A percentile compares a stretch with the other conserved stretches of the same genome.
These are phyloP conservation scores for Miniopterus natalensis DNA, from an alignment of 2,113 vertebrate genomes.

Conservation along the genomic window DNA sequence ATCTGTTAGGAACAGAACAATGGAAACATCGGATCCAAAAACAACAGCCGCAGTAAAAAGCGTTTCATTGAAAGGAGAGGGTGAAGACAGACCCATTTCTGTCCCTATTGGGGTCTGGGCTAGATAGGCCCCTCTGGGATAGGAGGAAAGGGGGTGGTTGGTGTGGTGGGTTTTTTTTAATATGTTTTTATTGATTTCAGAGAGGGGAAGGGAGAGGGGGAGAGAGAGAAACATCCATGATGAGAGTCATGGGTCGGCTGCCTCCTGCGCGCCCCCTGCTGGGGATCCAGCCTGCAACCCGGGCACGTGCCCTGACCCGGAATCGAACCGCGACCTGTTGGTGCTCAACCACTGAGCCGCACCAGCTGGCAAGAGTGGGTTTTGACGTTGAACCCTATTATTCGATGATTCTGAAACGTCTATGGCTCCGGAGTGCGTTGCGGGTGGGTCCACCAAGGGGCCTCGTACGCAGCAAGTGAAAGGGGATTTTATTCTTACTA, in stretches of 20 bases:
- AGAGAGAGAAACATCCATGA: no score
- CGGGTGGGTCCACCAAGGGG: neutral
- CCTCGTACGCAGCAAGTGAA: rapidly evolving
- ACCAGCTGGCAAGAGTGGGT: neutral
- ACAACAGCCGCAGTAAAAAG: neutral
- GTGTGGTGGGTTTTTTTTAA: no score
- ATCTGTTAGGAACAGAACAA: neutral
- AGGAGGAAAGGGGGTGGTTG: no score
- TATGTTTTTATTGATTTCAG: no score
- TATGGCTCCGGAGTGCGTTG: rapidly evolving
- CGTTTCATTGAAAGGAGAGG: neutral
- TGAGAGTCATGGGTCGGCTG: no score
- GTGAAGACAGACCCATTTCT: neutral
- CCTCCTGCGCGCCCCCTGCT: no score
- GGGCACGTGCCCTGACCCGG: no score
- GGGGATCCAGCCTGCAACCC: no score
- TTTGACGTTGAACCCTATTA: neutral
- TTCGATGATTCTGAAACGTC: neutral
- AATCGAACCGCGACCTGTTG: no score
- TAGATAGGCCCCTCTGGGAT: neutral
- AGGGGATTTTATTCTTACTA: neutral
- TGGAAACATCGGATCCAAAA: neutral
- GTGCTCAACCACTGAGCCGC: no score
- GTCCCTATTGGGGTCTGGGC: neutral
- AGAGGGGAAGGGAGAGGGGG: no score